Percentiles rank a stretch among this genome's conserved stretches.
Conservation (phyloP, 2,888 invertebrate species). For the Muschampia plurimacula region DNA sequence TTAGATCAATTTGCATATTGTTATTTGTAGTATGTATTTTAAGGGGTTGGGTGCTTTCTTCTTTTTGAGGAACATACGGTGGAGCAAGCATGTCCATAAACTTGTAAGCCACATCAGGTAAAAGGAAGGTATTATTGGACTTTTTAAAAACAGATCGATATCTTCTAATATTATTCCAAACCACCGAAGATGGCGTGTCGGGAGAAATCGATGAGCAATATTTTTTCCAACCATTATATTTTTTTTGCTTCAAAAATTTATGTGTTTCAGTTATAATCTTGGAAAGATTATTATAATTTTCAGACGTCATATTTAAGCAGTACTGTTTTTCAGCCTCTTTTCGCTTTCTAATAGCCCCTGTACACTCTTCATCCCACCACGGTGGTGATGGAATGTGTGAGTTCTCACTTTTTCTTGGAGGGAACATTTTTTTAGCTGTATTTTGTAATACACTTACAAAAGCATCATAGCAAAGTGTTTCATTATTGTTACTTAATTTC, state of each 20-base stretch:
- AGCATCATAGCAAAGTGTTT: neutral
- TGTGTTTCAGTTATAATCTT: neutral
- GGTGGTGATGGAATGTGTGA: neutral
- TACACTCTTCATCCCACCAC: neutral
- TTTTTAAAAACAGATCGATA: neutral
- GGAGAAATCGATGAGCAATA: neutral
- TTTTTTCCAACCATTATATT: neutral
- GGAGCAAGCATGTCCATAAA: conserved; percentile 2
- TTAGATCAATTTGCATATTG: neutral
- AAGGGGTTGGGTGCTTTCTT: neutral
- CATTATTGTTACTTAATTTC: neutral
- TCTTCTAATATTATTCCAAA: neutral
- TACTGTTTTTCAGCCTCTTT: neutral
- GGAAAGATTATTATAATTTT: neutral
- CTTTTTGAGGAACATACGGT: neutral
- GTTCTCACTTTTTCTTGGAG: neutral
- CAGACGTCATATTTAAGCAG: neutral
- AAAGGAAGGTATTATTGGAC: neutral
- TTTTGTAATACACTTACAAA: neutral
- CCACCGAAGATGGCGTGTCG: neutral
- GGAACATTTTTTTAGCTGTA: neutral
- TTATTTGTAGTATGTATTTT: neutral
- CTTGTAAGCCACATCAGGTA: neutral
- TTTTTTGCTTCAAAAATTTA: neutral
- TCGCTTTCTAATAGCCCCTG: neutral